Evolutionary conservation across 1,140 invertebrate genomes (phyloP), one percentile per base, ranked within the genome.

Genomic region (Apis florea): DNA sequence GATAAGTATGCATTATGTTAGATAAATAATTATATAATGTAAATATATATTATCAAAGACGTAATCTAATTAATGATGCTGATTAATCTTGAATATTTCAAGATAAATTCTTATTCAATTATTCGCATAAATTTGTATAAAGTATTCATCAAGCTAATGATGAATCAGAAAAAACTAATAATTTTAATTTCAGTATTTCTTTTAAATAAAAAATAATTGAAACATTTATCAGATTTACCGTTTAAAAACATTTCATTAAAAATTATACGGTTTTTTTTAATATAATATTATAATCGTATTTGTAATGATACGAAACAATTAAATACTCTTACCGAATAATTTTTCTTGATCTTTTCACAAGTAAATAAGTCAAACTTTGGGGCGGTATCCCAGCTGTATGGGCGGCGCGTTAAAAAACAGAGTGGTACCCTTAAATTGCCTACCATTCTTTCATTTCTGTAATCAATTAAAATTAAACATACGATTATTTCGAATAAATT

Each of bases 241-340:
- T 31, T 63, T 26, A 53, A 53, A 13, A 53, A 40, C 31, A 40
- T 40, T 40, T 40, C 4, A 40, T 40, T 40, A 40, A 40, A 40
- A 40, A 19, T 63, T 24, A 9, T 63, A 4, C 10, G 17, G 17
- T 17, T 31, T 31, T 26, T 19, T 63, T 63, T 19, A 63, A 9
- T 10, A 19, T 19, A 19, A 63, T 19, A 26, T 63, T 26, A 10
- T 10, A 40, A 40, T 40, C 10, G 67, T 15, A 19, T 24, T 51
- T 17, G n/a, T 51, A 19, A 69, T 69, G 13, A 47, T 24, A 51
- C 19, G 49, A 26, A 31, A 8, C 5, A 19, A 26, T 68, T 40
- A n/a, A 40, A 47, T 54, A 54, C 10, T 11, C 84, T 85, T 73
- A 86, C 85, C 84, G 59, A 24, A 59, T 26, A 71, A 59, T 58